These are phyloP conservation scores for Pristionchus japonicus DNA, from an alignment of 2,888 invertebrate genomes.

Conservation along the genomic window DNA sequence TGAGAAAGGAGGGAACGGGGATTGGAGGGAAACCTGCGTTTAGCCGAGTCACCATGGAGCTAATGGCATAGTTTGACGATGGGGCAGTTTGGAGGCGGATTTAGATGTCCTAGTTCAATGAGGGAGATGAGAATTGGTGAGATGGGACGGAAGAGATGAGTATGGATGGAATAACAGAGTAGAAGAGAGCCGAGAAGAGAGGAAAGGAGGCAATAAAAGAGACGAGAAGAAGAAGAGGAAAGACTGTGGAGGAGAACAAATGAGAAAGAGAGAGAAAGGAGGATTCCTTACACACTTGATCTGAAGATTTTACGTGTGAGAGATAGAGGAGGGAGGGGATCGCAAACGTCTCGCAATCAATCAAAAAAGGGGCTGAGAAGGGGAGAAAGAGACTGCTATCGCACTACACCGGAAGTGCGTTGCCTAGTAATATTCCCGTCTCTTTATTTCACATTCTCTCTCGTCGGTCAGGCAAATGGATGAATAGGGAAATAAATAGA, in stretches of 20 bases:
- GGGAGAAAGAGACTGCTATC: neutral
- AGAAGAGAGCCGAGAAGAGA: neutral
- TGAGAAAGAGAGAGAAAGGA: slow-evolving; percentile 23
- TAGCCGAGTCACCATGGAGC: neutral
- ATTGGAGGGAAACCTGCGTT: neutral
- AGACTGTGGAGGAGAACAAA: slow-evolving; percentile 41
- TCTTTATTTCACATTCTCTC: too few relatives aligned
- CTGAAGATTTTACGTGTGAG: slow-evolving; percentile 20
- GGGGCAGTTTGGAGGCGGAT: too few relatives aligned
- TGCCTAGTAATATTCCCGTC: too few relatives aligned
- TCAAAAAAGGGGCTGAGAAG: slow-evolving; percentile 23
- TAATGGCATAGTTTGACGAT: neutral
- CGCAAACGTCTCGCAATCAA: neutral
- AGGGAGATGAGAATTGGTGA: neutral
- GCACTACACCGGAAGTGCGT: too few relatives aligned
- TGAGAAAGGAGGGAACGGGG: neutral
- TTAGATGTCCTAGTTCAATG: neutral
- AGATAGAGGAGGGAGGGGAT: neutral
- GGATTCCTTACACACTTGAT: slow-evolving; percentile 37
- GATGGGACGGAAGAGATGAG: neutral
- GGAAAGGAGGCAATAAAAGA: neutral
- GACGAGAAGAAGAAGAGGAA: neutral
- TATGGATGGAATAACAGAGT: slow-evolving; percentile 28
- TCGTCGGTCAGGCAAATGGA: too few relatives aligned
- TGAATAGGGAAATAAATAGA: too few relatives aligned